Conservation (phyloP, 2,888 invertebrate genomes). For the Callyntrura guangdongensis region DNA sequence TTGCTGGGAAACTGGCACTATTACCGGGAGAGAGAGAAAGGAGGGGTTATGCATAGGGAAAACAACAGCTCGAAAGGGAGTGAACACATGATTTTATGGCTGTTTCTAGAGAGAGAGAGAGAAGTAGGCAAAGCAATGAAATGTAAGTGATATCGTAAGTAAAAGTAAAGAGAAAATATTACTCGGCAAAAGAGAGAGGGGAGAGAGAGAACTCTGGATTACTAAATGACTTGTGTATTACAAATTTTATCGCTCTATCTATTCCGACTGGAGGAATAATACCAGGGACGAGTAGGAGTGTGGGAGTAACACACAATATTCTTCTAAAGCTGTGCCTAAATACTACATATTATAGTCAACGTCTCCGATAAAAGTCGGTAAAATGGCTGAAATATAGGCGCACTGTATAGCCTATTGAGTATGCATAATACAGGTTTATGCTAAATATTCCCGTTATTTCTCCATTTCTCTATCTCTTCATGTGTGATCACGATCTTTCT, state of each 20-base stretch:
- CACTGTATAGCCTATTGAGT: no score
- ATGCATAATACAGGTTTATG: no score
- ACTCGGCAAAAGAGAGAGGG: background rate
- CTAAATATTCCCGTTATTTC: no score
- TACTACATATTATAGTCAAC: background rate
- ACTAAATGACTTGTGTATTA: constrained; percentile 65
- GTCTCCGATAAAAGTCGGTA: background rate
- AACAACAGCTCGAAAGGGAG: constrained; percentile 7
- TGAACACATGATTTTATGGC: no score
- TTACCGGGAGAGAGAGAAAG: background rate
- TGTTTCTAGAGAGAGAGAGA: background rate
- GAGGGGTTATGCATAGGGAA: background rate
- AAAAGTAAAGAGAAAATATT: constrained; percentile 36
- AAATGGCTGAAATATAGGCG: no score
- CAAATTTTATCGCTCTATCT: constrained; percentile 60
- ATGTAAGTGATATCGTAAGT: constrained; percentile 53
- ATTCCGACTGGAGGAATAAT: background rate
- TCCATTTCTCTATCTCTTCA: background rate
- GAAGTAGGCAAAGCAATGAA: constrained; percentile 46
- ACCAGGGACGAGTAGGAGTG: background rate
- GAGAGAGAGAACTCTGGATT: constrained; percentile 19
- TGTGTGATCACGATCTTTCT: background rate
- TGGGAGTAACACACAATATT: background rate
- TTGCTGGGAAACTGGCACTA: constrained; percentile 12
- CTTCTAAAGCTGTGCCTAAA: background rate